Conservation (phyloP, 1,140 invertebrate genomes). For the Orussus abietinus region DNA sequence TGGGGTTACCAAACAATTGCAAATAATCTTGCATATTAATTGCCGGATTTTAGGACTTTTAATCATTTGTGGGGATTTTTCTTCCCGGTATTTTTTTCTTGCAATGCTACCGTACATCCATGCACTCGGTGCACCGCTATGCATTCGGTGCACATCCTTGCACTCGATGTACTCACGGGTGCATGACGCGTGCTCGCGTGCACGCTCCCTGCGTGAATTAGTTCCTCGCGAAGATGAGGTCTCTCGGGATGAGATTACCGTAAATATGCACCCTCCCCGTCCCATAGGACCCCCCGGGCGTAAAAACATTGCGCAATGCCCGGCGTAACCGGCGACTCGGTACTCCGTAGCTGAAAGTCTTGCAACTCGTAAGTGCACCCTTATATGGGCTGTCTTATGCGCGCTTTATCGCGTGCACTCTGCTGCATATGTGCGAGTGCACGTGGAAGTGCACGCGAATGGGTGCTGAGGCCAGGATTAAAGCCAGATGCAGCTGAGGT, state of each 20-base stretch:
- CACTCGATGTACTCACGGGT: neutral
- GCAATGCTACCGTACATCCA: too few species aligned
- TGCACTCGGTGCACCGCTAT: too few species aligned
- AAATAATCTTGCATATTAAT: too few species aligned
- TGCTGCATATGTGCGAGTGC: neutral
- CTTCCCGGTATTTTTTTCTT: too few species aligned
- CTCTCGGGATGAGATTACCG: constrained; percentile 14
- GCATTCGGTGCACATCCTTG: too few species aligned
- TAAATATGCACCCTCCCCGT: constrained; percentile 16
- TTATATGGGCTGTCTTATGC: neutral
- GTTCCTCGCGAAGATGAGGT: constrained; percentile 13
- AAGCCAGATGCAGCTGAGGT: too few species aligned
- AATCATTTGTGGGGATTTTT: too few species aligned
- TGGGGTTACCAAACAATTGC: too few species aligned
- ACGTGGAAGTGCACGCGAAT: neutral
- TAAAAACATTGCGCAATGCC: constrained; percentile 22
- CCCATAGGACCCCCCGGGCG: constrained; percentile 13
- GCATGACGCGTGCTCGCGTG: neutral
- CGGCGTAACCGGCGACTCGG: neutral
- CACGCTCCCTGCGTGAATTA: too few species aligned
- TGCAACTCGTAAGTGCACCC: neutral
- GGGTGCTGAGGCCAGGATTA: too few species aligned
- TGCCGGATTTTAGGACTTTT: too few species aligned
- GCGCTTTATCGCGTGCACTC: too few species aligned
- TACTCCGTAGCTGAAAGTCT: neutral